phyloP scores from a whole-genome alignment of 2,888 invertebrate genomes.

The Lagria hirta region DNA sequence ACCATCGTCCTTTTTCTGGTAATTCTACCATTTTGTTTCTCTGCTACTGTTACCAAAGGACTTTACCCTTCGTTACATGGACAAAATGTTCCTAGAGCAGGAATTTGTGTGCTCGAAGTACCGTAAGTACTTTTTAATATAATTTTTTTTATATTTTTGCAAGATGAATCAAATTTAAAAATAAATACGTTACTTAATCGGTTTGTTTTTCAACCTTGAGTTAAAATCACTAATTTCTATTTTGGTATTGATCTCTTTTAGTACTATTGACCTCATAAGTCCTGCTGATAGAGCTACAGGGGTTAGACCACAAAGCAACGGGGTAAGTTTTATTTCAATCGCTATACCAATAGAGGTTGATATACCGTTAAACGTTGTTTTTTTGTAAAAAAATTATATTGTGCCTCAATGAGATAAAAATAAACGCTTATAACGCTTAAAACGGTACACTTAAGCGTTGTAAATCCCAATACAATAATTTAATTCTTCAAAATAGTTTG shows the following conservation, averaged over 20 bases:
- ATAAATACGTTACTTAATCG: not conserved
- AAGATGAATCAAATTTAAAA: not conserved
- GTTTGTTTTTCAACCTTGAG: not conserved
- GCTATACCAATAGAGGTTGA: too few relatives aligned
- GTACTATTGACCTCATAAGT: slow-evolving; percentile 58
- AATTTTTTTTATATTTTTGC: slow-evolving; percentile 1
- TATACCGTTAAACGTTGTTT: too few relatives aligned
- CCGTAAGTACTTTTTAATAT: slow-evolving; percentile 60
- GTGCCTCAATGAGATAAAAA: too few relatives aligned
- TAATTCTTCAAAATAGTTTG: too few relatives aligned
- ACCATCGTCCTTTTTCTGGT: too few relatives aligned
- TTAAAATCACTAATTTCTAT: too few relatives aligned
- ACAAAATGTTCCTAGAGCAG: slow-evolving; percentile 41
- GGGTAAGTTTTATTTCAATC: too few relatives aligned
- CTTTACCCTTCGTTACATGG: slow-evolving; percentile 20
- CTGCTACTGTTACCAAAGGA: slow-evolving; percentile 5
- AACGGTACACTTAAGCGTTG: too few relatives aligned
- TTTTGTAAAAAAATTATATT: too few relatives aligned
- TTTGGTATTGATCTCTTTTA: too few relatives aligned
- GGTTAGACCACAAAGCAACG: slow-evolving; percentile 59
- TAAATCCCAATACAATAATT: too few relatives aligned
- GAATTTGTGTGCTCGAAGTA: slow-evolving; percentile 65
- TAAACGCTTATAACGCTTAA: too few relatives aligned
- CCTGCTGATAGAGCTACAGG: slow-evolving; percentile 52
- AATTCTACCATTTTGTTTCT: slow-evolving; percentile 5